These are phyloP conservation scores for Temnothorax rugatulus DNA, from an alignment of 2,888 invertebrate genomes.

Conservation along the genomic window DNA sequence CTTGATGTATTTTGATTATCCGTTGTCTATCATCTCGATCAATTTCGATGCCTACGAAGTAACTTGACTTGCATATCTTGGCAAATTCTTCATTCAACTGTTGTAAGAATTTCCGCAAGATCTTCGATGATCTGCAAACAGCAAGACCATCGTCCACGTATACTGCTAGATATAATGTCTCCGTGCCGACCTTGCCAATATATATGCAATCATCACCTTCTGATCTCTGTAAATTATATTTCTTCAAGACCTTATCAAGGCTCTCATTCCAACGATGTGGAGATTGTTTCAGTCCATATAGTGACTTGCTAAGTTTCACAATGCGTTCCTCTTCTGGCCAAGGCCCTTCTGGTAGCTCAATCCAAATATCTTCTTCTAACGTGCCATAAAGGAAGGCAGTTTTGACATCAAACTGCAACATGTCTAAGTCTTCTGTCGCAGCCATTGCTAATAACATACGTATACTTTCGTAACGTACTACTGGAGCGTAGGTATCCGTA, in stretches of 20 bases:
- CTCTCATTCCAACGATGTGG: not conserved
- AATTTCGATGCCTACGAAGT: not conserved
- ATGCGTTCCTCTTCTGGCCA: not conserved
- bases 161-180: not conserved
- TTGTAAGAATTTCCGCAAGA: not conserved
- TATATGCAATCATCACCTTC: slow-evolving; percentile 12
- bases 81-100: not conserved
- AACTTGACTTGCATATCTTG: not conserved
- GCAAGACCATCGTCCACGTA: not conserved
- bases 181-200: not conserved
- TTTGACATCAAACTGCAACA: not conserved
- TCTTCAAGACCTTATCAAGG: not conserved
- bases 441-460: not conserved
- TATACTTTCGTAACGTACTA: not conserved
- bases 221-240: not conserved
- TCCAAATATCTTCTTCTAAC: not conserved
- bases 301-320: not conserved
- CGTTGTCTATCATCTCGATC: not conserved
- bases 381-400: not conserved
- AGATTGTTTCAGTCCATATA: not conserved
- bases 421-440: not conserved
- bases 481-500: not conserved
- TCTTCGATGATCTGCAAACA: not conserved
- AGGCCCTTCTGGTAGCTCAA: not conserved
- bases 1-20: not conserved